Conservation (phyloP, 2,888 invertebrate genomes). For the Lasioglossum pauxillum region DNA sequence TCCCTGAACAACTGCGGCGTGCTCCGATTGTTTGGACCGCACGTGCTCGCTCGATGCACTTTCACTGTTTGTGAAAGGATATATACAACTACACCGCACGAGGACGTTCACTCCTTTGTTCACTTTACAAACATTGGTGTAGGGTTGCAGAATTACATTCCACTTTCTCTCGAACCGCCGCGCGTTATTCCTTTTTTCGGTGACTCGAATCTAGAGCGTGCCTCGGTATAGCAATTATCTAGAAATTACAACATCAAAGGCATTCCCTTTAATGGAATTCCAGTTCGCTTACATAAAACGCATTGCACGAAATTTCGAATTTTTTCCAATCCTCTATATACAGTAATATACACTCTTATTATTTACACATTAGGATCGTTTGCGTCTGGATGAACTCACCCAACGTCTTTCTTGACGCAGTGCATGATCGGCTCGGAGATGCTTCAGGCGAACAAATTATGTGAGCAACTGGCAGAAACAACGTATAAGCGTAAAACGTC, state of each 20-base stretch:
- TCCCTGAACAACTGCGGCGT: background rate
- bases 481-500: background rate
- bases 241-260: background rate
- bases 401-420: background rate
- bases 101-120: background rate
- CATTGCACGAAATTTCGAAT: background rate
- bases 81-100: background rate
- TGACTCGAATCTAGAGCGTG: background rate
- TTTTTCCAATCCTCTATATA: background rate
- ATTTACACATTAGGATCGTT: background rate
- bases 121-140: background rate
- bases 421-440: background rate
- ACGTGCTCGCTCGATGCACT: background rate
- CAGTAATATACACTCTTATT: background rate
- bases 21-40: background rate
- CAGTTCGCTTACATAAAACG: background rate
- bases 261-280: no score
- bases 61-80: constrained; percentile 17
- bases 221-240: background rate
- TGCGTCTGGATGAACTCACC: constrained; percentile 15
- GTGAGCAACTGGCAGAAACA: background rate
- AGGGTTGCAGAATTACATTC: background rate
- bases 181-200: background rate
- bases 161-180: background rate
- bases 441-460: background rate